Evolutionary conservation across 2,113 vertebrate species (phyloP).

Genomic region (Tichodroma muraria): DNA sequence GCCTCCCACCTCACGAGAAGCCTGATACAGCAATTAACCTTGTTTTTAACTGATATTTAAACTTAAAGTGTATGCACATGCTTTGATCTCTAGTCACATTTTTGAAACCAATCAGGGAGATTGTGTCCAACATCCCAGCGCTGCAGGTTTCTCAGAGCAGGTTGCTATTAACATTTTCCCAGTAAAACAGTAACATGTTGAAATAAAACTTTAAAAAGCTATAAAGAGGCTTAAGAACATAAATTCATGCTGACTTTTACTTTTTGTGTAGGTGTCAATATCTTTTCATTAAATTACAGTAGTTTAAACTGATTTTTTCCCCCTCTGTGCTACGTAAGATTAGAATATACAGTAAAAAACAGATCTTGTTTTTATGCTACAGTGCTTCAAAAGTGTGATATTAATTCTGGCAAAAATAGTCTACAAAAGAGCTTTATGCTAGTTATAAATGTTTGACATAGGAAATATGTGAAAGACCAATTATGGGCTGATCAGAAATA

Average conservation of each 20-base stretch:
- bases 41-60: not conserved
- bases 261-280: not conserved
- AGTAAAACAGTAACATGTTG: not conserved
- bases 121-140: not conserved
- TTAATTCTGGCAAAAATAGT: not conserved
- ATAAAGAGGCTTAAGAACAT: not conserved
- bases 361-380: not conserved
- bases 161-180: not conserved
- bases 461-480: constrained; percentile 8
- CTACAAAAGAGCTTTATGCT: not conserved
- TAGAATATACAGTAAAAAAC: not conserved
- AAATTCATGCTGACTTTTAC: not conserved
- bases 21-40: not conserved
- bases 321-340: not conserved
- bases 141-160: not conserved
- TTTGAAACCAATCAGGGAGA: not conserved
- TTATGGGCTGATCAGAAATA: constrained; percentile 16
- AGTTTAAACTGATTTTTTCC: not conserved
- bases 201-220: not conserved
- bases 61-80: not conserved
- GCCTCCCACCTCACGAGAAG: not conserved
- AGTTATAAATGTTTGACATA: not conserved
- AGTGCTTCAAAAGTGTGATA: not conserved
- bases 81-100: not conserved
- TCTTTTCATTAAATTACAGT: not conserved